A percentile compares a stretch with the other conserved stretches of the same genome.
Conservation (phyloP, 2,797 vertebrate species). For the Phoebastria nigripes region DNA sequence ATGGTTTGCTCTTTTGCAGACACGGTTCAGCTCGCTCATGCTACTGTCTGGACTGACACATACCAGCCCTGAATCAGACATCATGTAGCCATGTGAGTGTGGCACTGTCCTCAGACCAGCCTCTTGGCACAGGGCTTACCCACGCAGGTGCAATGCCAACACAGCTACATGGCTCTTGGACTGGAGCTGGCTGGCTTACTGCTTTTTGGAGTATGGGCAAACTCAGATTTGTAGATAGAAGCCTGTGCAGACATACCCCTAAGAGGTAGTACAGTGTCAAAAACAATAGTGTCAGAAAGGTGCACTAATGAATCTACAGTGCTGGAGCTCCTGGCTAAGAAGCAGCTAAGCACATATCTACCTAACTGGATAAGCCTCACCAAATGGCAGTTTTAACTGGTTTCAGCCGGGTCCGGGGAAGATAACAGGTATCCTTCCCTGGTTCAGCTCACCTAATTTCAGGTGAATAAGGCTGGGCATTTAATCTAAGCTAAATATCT, state of each 20-base stretch:
- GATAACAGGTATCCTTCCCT: neutral
- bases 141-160: neutral
- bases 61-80: neutral
- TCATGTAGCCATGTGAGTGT: fast-evolving
- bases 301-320: neutral
- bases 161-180: neutral
- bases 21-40: neutral
- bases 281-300: neutral
- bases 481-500: neutral
- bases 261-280: neutral
- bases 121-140: neutral
- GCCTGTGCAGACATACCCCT: neutral
- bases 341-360: fast-evolving
- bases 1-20: neutral
- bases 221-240: neutral
- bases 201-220: neutral
- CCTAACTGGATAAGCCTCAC: neutral
- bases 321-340: neutral
- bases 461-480: neutral
- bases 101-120: neutral
- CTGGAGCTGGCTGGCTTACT: neutral
- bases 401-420: neutral
- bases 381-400: neutral
- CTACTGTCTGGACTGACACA: neutral
- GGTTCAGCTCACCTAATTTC: neutral